A percentile compares a stretch with the other conserved stretches of the same genome.
phyloP scores from a whole-genome alignment of 37 sponge, comb jelly and placozoan genomes.

The Bolinopsis microptera region DNA sequence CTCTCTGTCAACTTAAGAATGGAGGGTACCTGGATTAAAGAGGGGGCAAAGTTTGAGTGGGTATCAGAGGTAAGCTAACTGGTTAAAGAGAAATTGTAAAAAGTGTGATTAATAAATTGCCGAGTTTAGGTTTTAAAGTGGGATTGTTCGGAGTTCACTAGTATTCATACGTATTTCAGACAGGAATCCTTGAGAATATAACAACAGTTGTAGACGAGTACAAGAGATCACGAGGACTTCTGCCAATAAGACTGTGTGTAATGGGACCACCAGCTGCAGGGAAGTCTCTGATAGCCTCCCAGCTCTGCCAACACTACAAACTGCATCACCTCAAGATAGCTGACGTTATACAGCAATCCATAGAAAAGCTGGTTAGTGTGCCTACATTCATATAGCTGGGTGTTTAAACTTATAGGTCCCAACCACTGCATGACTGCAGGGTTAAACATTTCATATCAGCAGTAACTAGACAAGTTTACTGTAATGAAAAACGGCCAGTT shows the following conservation, averaged over 20 bases:
- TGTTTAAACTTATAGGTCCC: background rate
- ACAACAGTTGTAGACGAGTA: constrained; percentile 73
- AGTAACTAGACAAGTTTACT: no score
- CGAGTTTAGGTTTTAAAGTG: no score
- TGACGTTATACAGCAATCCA: constrained; percentile 78
- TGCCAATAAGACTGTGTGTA: constrained; percentile 82
- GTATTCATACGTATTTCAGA: no score
- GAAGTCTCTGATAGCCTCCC: constrained; percentile 72
- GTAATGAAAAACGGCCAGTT: no score
- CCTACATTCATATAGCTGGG: background rate
- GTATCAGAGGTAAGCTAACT: constrained; percentile 72
- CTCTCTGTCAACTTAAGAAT: constrained; percentile 78
- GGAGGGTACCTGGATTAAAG: constrained; percentile 80
- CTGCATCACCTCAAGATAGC: constrained; percentile 86
- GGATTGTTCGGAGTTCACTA: no score
- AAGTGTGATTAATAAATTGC: no score
- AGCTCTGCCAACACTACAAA: constrained; percentile 89
- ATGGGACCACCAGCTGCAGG: constrained; percentile 90
- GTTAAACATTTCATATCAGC: no score
- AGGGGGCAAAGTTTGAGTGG: constrained; percentile 80
- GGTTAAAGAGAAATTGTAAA: no score
- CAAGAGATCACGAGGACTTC: constrained; percentile 78
- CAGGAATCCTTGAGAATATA: constrained; percentile 83
- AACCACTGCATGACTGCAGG: no score
- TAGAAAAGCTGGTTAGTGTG: constrained; percentile 75